Evolutionary conservation across 2,797 vertebrate species (phyloP), one percentile per base, ranked within the genome.

Genomic region (Urophycis tenuis): DNA sequence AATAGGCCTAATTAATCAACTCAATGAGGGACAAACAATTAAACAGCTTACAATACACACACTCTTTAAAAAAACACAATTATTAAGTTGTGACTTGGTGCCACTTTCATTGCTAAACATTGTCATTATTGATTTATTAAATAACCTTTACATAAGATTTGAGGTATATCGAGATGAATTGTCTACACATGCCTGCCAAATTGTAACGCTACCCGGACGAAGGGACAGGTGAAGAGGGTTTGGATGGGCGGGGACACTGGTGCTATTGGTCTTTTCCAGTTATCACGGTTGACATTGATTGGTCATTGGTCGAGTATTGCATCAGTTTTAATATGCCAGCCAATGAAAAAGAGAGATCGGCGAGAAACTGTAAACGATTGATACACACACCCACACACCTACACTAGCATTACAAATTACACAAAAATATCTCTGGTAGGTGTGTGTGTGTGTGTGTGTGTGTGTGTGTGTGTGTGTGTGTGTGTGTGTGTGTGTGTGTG

Each of bases 131-230:
- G 86, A 91, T 91, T 91, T 92, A 93, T 95, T 95, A 97, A 94
- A 94, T 94, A 95, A 95, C 94, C 94, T 96, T 96, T 96, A 97
- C 95, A 96, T 93, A 96, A 96, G 95, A 95, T 96, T 96, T 99
- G 97, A 98, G 97, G 97, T 99, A 98, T 99, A 96, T 99, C 95
- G 94, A 95, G 96, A 95, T 96, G 95, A 96, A 96, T 96, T 97
- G 95, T 96, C 95, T 95, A 96, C 89, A 96, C 92, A 76, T 90
- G 94, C 96, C 96, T 95, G 90, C 90, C 88, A 91, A 76, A 74
- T 86, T 89, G 88, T 83, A 86, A 86, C 85, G 84, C 84, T 85
- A 90, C 85, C 89, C 87, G 89, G 86, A 89, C 77, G 7, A 71
- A 86, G 87, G 90, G 83, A 88, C 86, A 86, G 84, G 91, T 89